These are phyloP conservation scores for Sciurus vulgaris DNA, from an alignment of 2,797 vertebrate species.

Conservation along the genomic window DNA sequence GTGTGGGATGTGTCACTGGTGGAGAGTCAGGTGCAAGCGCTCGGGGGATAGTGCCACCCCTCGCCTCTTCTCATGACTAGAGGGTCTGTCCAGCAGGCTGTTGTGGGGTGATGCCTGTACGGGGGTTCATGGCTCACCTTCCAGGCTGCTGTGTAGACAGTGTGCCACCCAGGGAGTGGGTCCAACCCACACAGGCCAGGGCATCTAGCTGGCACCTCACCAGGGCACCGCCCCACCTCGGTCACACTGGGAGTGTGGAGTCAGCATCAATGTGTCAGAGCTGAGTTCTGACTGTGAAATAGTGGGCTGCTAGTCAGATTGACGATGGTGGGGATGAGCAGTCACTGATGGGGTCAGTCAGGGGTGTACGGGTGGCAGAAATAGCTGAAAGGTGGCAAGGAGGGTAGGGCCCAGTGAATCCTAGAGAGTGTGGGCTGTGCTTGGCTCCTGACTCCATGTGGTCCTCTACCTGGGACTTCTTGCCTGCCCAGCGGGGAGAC, in stretches of 20 bases:
- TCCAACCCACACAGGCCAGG: rapidly evolving
- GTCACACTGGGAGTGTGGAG: rapidly evolving
- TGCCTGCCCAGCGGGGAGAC: no score
- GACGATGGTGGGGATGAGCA: background rate
- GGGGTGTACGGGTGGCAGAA: background rate
- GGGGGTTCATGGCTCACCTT: rapidly evolving
- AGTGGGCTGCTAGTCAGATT: background rate
- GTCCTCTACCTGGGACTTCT: background rate
- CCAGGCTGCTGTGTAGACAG: rapidly evolving
- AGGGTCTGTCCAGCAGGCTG: no score
- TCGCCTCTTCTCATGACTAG: rapidly evolving
- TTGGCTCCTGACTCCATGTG: background rate
- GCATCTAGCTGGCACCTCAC: rapidly evolving
- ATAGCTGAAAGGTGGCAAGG: no score
- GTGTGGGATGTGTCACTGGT: background rate
- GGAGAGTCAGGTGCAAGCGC: rapidly evolving
- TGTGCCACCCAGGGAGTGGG: rapidly evolving
- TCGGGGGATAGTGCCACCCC: background rate
- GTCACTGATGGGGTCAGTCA: background rate
- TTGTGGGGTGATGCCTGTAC: rapidly evolving
- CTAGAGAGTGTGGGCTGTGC: rapidly evolving
- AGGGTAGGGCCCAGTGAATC: background rate
- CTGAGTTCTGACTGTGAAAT: rapidly evolving
- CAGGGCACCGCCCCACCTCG: rapidly evolving
- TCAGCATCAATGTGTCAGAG: rapidly evolving